Conservation (phyloP, 2,113 vertebrate species). For the Solea senegalensis region DNA sequence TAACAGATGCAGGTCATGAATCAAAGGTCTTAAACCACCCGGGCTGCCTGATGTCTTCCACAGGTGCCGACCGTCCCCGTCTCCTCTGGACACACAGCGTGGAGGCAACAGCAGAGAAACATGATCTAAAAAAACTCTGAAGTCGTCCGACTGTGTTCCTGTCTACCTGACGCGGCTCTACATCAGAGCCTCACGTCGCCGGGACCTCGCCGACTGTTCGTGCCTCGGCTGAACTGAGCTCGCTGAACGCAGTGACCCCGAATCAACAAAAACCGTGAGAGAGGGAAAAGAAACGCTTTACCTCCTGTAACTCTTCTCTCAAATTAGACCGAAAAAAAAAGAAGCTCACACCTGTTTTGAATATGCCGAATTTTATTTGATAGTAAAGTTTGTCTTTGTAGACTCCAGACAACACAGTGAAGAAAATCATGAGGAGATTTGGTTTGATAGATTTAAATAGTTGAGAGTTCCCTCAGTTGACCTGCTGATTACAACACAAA, state of each 20-base stretch:
- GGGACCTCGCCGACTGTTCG: conserved; percentile 39
- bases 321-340: conserved; percentile 40
- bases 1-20: conserved; percentile 78
- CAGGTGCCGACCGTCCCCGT: conserved; percentile 56
- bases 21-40: conserved; percentile 73
- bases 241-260: conserved; percentile 69
- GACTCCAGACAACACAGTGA: conserved; percentile 34
- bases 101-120: conserved; percentile 26
- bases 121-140: neutral
- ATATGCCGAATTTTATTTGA: conserved; percentile 69
- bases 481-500: neutral
- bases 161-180: conserved; percentile 42
- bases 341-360: conserved; percentile 60
- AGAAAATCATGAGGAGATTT: conserved; percentile 38
- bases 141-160: neutral
- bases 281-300: conserved; percentile 50
- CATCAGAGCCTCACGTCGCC: conserved; percentile 6
- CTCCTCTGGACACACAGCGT: conserved; percentile 47
- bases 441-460: conserved; percentile 33
- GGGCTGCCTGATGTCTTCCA: conserved; percentile 66
- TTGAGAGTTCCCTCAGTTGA: conserved; percentile 40
- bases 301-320: conserved; percentile 34
- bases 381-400: conserved; percentile 63
- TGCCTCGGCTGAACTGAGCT: conserved; percentile 68
- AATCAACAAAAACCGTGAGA: conserved; percentile 45